Base-by-base conservation (phyloP, 2,797 vertebrate species). In the Coluber constrictor region DNA sequence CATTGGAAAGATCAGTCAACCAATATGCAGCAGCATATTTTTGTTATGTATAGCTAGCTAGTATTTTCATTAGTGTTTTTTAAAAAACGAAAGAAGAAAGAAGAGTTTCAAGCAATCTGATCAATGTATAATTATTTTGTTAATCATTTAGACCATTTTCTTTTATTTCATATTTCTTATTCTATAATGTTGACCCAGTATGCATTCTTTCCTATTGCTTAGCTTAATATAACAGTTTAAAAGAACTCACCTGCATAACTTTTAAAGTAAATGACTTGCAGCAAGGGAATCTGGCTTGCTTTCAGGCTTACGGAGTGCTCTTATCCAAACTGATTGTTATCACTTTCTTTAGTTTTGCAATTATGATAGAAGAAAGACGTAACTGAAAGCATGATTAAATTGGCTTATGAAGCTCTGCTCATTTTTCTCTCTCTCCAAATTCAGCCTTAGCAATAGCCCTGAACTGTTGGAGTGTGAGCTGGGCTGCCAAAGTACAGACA, bases 381-480 rank as follows among this genome's bases (percentile, higher is more conserved):
- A 55, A 66, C 0, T 91, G 59, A 61, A 29, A 47, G 25, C 7
- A 27, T 56, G n/a, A 86, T 18, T 43, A 29, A 10, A 66, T 6
- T 16, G 20, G 3, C 12, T 74, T 13, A 5, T 51, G n/a, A 9
- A 51, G 32, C 32, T 43, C 55, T 63, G 7, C 3, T 20, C 1
- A 4, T 27, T 61, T 61, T n/a, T 70, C 66, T 32, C n/a, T 70
- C 74, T 37, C 54, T 51, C 16, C 70, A 32, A 66, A n/a, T 57
- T 13, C 86, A 98, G 98, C 97, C 0, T 97, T 98, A 37, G 96
- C 98, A 3, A 97, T 98, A 56, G 97, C 95, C 0, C 47, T 98
- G n/a, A 98, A 98, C 95, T 98, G 98, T 95, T 98, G 98, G 97
- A 98, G 98, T 7, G 98, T 98, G 66, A 97, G 94, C 79, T 15